Conservation (phyloP, 2,888 invertebrate species). For the Nesidiocoris tenuis region DNA sequence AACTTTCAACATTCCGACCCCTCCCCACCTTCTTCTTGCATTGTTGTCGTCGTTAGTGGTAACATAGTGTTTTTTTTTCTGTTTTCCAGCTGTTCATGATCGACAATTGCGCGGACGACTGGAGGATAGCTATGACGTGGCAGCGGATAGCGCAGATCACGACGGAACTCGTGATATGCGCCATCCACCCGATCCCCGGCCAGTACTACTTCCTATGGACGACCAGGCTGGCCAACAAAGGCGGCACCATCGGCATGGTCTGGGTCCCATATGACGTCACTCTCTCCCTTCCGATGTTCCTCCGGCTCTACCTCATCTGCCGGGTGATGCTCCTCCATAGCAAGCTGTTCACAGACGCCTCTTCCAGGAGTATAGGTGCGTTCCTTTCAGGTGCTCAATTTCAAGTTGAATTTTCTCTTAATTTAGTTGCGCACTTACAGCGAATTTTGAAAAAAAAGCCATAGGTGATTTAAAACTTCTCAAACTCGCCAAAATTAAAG, state of each 20-base stretch:
- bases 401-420: constrained; percentile 60
- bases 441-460: not conserved
- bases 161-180: constrained; percentile 91
- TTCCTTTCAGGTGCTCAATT: constrained; percentile 51
- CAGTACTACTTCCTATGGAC: constrained; percentile 96
- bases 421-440: constrained; percentile 47
- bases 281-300: constrained; percentile 98
- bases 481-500: too few species aligned
- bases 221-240: constrained; percentile 89
- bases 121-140: constrained; percentile 99
- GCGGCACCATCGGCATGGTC: constrained; percentile 61
- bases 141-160: constrained; percentile 91
- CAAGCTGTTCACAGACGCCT: constrained; percentile 99
- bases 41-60: too few species aligned
- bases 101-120: constrained; percentile 99
- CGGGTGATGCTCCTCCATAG: constrained; percentile 99
- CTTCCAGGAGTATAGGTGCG: constrained; percentile 81
- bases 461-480: too few species aligned
- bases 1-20: too few species aligned
- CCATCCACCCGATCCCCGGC: constrained; percentile 96
- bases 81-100: constrained; percentile 94
- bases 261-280: constrained; percentile 94
- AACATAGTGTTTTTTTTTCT: not conserved
- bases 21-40: too few species aligned
- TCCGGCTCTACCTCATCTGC: constrained; percentile 97